These are phyloP conservation scores for Palythoa grandis DNA, from an alignment of 92 coral and sea anemone species.

Conservation along the genomic window DNA sequence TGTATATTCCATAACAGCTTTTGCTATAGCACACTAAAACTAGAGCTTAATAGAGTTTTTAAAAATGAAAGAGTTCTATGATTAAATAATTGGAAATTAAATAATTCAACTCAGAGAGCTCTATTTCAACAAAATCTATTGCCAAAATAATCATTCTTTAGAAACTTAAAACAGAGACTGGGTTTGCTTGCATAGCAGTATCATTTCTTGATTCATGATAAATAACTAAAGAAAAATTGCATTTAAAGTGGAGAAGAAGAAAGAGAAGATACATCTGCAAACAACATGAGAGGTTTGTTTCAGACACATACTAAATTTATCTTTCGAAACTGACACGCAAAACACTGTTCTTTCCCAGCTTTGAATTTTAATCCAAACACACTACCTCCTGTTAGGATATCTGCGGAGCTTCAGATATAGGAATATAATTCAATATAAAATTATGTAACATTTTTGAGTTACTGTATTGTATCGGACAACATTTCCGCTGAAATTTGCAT, in stretches of 20 bases:
- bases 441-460: constrained; percentile 6
- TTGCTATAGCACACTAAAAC: too few relatives aligned
- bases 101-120: too few relatives aligned
- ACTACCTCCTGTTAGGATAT: neutral
- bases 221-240: too few relatives aligned
- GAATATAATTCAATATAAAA: neutral
- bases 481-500: constrained; percentile 38
- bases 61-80: too few relatives aligned
- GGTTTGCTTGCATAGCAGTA: too few relatives aligned
- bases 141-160: too few relatives aligned
- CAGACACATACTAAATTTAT: neutral
- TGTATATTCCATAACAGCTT: too few relatives aligned
- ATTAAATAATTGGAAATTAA: too few relatives aligned
- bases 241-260: neutral
- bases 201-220: too few relatives aligned
- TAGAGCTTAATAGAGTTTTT: too few relatives aligned
- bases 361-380: neutral
- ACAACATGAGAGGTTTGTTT: neutral
- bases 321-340: constrained; percentile 1
- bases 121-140: too few relatives aligned
- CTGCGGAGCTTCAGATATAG: neutral
- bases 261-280: neutral
- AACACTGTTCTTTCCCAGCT: neutral
- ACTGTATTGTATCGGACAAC: constrained; percentile 7
- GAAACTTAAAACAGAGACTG: too few relatives aligned